phyloP scores from a whole-genome alignment of 2,797 vertebrate genomes.

The Micropoecilia bifurca region DNA sequence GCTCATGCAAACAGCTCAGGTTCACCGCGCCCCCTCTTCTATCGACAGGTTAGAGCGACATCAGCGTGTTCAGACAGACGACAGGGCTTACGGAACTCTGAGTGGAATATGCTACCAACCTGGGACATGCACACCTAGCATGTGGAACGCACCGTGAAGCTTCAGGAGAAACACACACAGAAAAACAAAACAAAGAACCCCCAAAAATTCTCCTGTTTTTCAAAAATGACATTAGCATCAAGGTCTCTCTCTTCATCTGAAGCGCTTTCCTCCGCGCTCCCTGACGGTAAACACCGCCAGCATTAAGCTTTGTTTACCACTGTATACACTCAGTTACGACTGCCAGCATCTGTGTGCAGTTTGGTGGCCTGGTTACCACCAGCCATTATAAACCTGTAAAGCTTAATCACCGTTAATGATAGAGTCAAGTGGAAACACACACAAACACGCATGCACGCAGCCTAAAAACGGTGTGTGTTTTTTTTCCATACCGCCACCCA shows the following conservation, averaged over 20 bases:
- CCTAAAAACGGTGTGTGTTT: slow-evolving; percentile 46
- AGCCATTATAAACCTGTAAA: slow-evolving; percentile 80
- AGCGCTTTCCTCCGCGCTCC: slow-evolving; percentile 13
- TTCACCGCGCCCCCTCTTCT: slow-evolving; percentile 62
- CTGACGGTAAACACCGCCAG: slow-evolving; percentile 51
- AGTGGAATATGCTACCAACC: slow-evolving; percentile 74
- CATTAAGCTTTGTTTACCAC: slow-evolving; percentile 73
- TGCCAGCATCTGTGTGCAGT: slow-evolving; percentile 73
- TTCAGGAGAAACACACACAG: slow-evolving; percentile 18
- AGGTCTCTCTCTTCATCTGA: slow-evolving; percentile 6
- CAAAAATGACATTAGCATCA: slow-evolving; percentile 6
- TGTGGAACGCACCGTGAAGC: slow-evolving; percentile 34
- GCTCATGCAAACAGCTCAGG: slow-evolving; percentile 33
- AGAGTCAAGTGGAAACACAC: slow-evolving; percentile 79
- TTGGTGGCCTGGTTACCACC: slow-evolving; percentile 78
- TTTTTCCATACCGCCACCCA: slow-evolving; percentile 79
- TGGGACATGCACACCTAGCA: slow-evolving; percentile 46
- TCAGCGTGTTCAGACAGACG: slow-evolving; percentile 82
- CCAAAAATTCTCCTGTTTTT: slow-evolving; percentile 21
- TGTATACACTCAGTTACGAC: slow-evolving; percentile 63
- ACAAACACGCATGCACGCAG: slow-evolving; percentile 62
- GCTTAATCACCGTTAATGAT: slow-evolving; percentile 81
- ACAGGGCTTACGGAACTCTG: slow-evolving; percentile 73
- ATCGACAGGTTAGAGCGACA: slow-evolving; percentile 81
- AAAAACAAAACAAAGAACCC: background rate